Evolutionary conservation across 2,888 invertebrate genomes (phyloP).

Genomic region (Acheta domesticus): DNA sequence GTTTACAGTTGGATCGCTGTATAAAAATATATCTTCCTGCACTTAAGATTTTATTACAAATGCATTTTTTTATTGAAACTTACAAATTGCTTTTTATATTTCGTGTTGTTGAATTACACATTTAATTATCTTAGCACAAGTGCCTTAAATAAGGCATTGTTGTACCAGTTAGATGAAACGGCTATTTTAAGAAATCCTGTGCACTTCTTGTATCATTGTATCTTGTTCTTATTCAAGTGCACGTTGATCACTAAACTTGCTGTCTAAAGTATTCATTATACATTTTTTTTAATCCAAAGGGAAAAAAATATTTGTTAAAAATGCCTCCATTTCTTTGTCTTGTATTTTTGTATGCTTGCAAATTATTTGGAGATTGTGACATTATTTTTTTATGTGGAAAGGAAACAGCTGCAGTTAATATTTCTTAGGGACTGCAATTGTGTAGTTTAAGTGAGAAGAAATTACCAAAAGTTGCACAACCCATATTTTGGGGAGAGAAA

Average conservation of each 20-base stretch:
- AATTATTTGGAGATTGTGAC: constrained; percentile 33
- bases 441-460: constrained; percentile 22
- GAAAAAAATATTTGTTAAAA: constrained; percentile 21
- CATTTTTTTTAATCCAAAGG: not conserved
- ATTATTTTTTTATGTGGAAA: constrained; percentile 35
- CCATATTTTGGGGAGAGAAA: constrained; percentile 19
- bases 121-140: constrained; percentile 41
- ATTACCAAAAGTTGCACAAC: constrained; percentile 18
- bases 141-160: constrained; percentile 44
- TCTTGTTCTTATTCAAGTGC: not conserved
- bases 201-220: not conserved
- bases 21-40: constrained; percentile 21
- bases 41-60: constrained; percentile 6
- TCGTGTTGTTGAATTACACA: constrained; percentile 37
- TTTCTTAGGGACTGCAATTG: constrained; percentile 24
- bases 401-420: constrained; percentile 25
- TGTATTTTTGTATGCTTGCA: constrained; percentile 37
- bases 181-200: constrained; percentile 1
- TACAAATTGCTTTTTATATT: constrained; percentile 32
- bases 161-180: constrained; percentile 36
- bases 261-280: not conserved
- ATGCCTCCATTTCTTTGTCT: constrained; percentile 33
- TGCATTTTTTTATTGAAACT: constrained; percentile 21
- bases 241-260: not conserved
- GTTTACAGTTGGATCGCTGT: constrained; percentile 23